Conservation (phyloP, 2,888 invertebrate genomes). For the Drosophila robusta region DNA sequence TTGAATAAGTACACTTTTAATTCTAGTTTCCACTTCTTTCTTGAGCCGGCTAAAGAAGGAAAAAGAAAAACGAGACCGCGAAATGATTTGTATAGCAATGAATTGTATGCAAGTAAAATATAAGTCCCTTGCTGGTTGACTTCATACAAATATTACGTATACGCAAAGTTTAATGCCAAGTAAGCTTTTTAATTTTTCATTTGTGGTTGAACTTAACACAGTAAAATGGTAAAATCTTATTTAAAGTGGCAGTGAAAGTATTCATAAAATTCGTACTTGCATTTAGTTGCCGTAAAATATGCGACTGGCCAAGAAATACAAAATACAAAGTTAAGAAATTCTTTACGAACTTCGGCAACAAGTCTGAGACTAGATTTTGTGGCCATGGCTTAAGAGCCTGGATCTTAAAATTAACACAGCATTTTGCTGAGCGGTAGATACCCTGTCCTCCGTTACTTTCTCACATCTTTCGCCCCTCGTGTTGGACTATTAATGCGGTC, state of each 20-base stretch:
- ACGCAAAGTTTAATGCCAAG: not conserved
- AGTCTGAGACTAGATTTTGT: conserved; percentile 13
- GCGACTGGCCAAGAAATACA: no score
- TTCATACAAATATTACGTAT: conserved; percentile 7
- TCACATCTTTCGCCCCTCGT: conserved; percentile 1
- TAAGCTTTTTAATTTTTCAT: not conserved
- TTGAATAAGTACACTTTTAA: conserved; percentile 30
- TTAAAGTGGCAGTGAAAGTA: not conserved
- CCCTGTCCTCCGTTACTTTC: not conserved
- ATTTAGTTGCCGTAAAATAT: no score
- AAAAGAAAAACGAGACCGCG: not conserved
- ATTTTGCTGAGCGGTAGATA: conserved; percentile 11
- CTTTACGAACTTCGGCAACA: conserved; percentile 14
- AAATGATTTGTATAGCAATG: not conserved
- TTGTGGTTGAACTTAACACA: not conserved
- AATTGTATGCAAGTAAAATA: no score
- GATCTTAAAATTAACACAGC: conserved; percentile 22
- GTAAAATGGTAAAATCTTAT: not conserved
- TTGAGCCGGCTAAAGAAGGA: not conserved
- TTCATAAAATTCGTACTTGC: no score
- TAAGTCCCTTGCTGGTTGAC: no score
- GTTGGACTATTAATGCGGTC: conserved; percentile 40
- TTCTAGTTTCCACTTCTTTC: not conserved
- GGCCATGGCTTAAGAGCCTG: conserved; percentile 1
- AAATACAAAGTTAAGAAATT: not conserved